phyloP scores from a whole-genome alignment of 2,113 vertebrate species.

The Sylvietta virens region DNA sequence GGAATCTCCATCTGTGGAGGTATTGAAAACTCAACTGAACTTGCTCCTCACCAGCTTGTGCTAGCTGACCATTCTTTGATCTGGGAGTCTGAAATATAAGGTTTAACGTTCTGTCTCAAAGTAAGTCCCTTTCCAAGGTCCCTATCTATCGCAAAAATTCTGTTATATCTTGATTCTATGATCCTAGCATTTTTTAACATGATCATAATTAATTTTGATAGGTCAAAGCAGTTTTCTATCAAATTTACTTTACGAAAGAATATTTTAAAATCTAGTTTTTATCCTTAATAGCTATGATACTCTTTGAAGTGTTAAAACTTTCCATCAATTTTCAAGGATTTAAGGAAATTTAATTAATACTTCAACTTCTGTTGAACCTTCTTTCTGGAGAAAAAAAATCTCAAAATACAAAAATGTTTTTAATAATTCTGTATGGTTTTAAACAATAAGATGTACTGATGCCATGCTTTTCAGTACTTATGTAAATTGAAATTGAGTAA shows the following conservation, averaged over 20 bases:
- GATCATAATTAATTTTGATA: not conserved
- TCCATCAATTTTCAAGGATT: not conserved
- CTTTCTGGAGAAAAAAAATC: not conserved
- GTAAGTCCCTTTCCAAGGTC: no score
- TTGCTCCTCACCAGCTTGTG: not conserved
- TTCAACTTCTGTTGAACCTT: not conserved
- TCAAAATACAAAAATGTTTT: not conserved
- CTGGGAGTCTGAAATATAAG: not conserved
- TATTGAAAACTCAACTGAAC: not conserved
- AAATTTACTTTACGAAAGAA: not conserved
- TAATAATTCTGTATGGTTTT: not conserved
- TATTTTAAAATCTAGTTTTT: not conserved
- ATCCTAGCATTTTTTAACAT: not conserved
- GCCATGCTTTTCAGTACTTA: not conserved
- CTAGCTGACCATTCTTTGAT: not conserved
- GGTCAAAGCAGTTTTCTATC: not conserved
- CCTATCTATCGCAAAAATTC: not conserved
- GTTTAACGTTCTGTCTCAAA: not conserved
- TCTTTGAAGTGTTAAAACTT: not conserved
- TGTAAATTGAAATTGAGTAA: not conserved
- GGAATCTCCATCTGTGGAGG: not conserved
- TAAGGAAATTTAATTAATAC: not conserved
- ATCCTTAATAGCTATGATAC: not conserved
- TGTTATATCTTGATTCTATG: not conserved
- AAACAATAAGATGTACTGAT: not conserved